Conservation (phyloP, 2,888 invertebrate species). For the Nomada hirtipes region DNA sequence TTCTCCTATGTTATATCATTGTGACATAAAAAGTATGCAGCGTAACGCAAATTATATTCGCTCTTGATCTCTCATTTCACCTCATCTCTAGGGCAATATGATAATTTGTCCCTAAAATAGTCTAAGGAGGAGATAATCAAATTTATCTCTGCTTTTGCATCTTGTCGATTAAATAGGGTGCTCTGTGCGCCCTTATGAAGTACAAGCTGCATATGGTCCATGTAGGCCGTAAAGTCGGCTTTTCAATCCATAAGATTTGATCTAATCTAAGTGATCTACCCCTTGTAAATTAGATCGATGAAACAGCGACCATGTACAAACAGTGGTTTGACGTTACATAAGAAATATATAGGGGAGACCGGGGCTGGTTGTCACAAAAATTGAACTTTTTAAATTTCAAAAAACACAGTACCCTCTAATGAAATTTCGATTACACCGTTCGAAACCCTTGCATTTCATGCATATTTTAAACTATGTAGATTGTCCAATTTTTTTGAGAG, state of each 20-base stretch:
- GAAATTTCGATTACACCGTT: no score
- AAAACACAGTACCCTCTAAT: no score
- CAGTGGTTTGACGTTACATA: conserved; percentile 79
- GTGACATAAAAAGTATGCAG: no score
- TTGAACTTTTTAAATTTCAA: no score
- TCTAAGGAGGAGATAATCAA: neutral
- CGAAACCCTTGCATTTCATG: no score
- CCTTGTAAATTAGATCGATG: conserved; percentile 72
- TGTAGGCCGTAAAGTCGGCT: conserved; percentile 65
- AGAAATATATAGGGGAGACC: conserved; percentile 59
- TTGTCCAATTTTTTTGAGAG: no score
- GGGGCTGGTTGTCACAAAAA: no score
- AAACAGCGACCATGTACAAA: conserved; percentile 73
- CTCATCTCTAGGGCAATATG: no score
- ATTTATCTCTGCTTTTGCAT: conserved; percentile 37
- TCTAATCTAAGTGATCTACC: conserved; percentile 75
- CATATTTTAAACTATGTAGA: no score
- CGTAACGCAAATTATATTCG: no score
- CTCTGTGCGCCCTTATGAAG: conserved; percentile 60
- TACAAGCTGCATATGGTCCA: conserved; percentile 76
- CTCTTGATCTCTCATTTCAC: no score
- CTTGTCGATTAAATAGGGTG: conserved; percentile 48
- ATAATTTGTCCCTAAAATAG: neutral
- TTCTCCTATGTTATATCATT: no score
- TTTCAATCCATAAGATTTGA: conserved; percentile 69